Conservation (phyloP, 1,140 invertebrate species). For the Drosophila jambulina region DNA sequence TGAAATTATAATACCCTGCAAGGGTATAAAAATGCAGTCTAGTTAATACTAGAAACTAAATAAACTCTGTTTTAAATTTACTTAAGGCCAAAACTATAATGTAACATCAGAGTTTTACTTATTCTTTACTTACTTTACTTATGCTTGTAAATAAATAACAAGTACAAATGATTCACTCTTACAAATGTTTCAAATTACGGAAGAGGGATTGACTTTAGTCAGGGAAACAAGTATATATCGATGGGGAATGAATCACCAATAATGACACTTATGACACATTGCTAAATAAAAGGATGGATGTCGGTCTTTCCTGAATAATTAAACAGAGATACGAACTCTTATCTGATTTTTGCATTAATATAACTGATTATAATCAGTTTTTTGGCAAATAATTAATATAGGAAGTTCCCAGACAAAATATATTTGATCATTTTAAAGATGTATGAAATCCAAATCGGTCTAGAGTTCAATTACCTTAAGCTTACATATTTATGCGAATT, state of each 20-base stretch:
- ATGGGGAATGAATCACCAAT: slow-evolving; percentile 7
- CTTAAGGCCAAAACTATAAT: background rate
- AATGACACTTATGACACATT: slow-evolving; percentile 11
- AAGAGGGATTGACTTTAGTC: background rate
- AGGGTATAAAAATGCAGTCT: background rate
- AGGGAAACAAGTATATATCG: background rate
- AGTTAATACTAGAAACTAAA: background rate
- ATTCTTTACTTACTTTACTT: background rate
- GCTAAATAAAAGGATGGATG: background rate
- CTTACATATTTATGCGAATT: background rate
- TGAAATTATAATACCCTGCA: too few species aligned
- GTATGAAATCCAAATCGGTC: background rate
- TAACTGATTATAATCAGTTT: background rate
- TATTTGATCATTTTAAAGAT: background rate
- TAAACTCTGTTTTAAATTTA: too few species aligned
- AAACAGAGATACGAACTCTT: background rate
- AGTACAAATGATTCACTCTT: slow-evolving; percentile 3
- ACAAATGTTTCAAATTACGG: slow-evolving; percentile 3
- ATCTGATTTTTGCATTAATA: background rate
- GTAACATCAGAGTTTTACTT: background rate
- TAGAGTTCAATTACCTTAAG: background rate
- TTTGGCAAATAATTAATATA: background rate
- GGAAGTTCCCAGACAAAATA: background rate
- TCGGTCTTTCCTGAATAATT: background rate
- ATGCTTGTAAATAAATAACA: background rate